Evolutionary conservation across 2,113 vertebrate species (phyloP), one percentile per base, ranked within the genome.

Genomic region (Montifringilla adamsi): DNA sequence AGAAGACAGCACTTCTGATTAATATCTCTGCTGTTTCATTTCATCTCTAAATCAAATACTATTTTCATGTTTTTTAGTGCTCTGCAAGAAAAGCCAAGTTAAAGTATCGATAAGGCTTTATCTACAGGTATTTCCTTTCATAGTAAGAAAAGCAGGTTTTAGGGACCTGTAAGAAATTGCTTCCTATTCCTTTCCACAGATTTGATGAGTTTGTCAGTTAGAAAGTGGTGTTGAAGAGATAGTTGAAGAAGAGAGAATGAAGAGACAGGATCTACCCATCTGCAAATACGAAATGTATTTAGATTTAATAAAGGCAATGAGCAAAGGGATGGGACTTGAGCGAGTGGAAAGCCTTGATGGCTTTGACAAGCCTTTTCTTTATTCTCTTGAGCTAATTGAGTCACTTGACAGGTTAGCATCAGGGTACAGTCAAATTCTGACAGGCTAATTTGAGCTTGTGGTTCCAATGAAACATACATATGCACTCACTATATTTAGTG

Each of bases 371-470:
- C 76, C 91, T 95, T 91, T 95, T 96, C 96, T 98, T 97, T 91
- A 94, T 94, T 97, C 97, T 96, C 89, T 94, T 69, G 82, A 97
- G 94, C 93, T 98, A 97, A 98, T 97, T 97, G 96, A 97, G 91
- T 95, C 93, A 95, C 92, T 97, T 97, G 97, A 97, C 96, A 97
- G 55, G 43, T 96, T 82, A 95, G 93, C 94, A 85, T 97, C 95
- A 92, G 87, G 82, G 79, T 94, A 91, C 49, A 89, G 90, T 88
- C 94, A 97, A 88, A 96, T 92, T 92, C 97, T 98, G 97, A 98
- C 98, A 98, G 96, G 88, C 96, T 98, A 97, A 98, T 98, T 96
- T 95, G 90, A 97, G 97, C 97, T 93, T 97, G 82, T 59, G 83
- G 78, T 95, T 97, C 95, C 96, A 85, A 55, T 95, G 96, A 97